These are phyloP conservation scores for Aphelenchoides avenae DNA, from an alignment of 1,140 invertebrate genomes.

Conservation along the genomic window DNA sequence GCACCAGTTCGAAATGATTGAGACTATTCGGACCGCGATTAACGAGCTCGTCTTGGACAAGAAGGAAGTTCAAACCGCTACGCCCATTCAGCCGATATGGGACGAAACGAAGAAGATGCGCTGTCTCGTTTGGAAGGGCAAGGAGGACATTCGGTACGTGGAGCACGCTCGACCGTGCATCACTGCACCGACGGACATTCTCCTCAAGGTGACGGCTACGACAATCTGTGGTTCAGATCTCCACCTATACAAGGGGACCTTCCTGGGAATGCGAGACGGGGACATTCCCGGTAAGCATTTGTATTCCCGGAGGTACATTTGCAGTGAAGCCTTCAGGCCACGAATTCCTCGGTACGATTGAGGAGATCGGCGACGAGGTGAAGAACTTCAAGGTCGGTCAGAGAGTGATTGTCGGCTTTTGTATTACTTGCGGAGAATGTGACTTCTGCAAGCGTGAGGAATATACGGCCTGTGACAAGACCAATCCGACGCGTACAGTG, in stretches of 20 bases:
- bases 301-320: not conserved
- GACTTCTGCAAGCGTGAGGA: constrained; percentile 22
- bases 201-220: constrained; percentile 22
- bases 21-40: too few relatives aligned
- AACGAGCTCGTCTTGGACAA: too few relatives aligned
- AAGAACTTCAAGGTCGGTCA: constrained; percentile 24
- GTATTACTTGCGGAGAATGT: constrained; percentile 27
- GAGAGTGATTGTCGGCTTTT: constrained; percentile 22
- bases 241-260: constrained; percentile 26
- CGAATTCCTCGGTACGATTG: constrained; percentile 30
- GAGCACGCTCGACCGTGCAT: constrained; percentile 12
- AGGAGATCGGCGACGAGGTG: constrained; percentile 21
- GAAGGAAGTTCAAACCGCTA: too few relatives aligned
- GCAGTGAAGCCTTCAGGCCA: constrained; percentile 11
- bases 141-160: constrained; percentile 7
- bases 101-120: constrained; percentile 13
- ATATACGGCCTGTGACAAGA: constrained; percentile 29
- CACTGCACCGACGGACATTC: constrained; percentile 19
- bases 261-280: constrained; percentile 26
- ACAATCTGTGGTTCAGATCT: constrained; percentile 34
- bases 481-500: constrained; percentile 15
- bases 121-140: constrained; percentile 23
- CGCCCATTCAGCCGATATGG: constrained; percentile 25
- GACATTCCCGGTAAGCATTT: constrained; percentile 20
- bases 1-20: too few relatives aligned